phyloP scores from a whole-genome alignment of 2,888 invertebrate genomes.

The Thysanoteuthis rhombus region DNA sequence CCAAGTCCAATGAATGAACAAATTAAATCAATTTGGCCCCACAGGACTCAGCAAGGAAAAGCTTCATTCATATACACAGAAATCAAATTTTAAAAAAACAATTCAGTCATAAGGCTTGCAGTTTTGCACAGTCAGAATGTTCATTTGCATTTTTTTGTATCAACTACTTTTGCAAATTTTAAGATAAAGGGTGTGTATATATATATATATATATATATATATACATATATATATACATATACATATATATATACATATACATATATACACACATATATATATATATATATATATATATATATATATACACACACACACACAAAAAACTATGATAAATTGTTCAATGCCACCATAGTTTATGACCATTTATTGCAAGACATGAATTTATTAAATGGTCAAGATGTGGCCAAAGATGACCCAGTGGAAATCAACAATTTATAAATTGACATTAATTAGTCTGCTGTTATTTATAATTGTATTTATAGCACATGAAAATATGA shows the following conservation, averaged over 20 bases:
- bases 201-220: background rate
- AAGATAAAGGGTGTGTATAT: background rate
- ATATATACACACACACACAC: too few relatives aligned
- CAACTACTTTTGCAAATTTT: background rate
- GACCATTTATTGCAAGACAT: conserved; percentile 12
- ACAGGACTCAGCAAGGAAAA: background rate
- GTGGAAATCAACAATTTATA: background rate
- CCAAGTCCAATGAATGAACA: background rate
- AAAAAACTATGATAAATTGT: background rate
- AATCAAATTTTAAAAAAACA: background rate
- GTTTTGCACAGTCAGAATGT: background rate
- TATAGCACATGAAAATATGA: background rate
- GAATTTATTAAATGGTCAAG: background rate
- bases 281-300: too few relatives aligned
- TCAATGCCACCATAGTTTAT: background rate
- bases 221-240: background rate
- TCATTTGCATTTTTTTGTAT: background rate
- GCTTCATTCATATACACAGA: background rate
- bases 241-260: too few relatives aligned
- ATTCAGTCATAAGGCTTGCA: background rate
- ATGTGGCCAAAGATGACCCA: background rate
- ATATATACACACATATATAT: too few relatives aligned
- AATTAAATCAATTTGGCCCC: background rate
- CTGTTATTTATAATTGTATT: background rate
- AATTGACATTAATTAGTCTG: conserved; percentile 12